Percentiles rank a stretch among this genome's conserved stretches.
phyloP scores from a whole-genome alignment of 1,140 invertebrate genomes.

The Thalassaphorura encarpata region DNA sequence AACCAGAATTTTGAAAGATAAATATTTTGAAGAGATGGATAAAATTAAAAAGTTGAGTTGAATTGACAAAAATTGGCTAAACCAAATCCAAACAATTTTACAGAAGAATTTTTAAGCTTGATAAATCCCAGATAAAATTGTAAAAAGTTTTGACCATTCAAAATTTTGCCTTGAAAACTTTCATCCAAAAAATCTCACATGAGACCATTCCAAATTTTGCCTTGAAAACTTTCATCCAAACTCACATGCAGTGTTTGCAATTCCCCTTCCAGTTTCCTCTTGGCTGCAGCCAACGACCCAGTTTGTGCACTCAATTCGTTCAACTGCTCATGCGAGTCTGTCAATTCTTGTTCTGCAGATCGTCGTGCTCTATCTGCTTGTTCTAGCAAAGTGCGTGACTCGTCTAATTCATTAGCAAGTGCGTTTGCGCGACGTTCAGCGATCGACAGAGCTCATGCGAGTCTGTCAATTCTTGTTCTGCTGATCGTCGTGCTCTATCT shows the following conservation, averaged over 20 bases:
- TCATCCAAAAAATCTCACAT: too few species aligned
- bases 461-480: constrained; percentile 37
- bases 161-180: too few species aligned
- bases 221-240: too few species aligned
- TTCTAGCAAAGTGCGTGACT: constrained; percentile 88
- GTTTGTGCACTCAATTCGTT: constrained; percentile 92
- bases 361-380: constrained; percentile 74
- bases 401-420: constrained; percentile 90
- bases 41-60: background rate
- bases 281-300: constrained; percentile 87
- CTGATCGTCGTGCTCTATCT: constrained; percentile 57
- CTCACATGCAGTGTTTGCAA: constrained; percentile 83
- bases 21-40: background rate
- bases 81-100: background rate
- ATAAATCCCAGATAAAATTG: background rate
- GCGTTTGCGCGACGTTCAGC: constrained; percentile 91
- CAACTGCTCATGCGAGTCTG: constrained; percentile 47
- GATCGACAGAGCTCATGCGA: too few species aligned
- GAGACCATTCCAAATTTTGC: too few species aligned
- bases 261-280: constrained; percentile 97
- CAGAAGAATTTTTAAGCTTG: background rate
- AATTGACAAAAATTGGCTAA: background rate
- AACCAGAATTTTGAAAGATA: background rate
- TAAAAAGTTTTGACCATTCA: too few species aligned
- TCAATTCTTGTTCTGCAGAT: constrained; percentile 40